A percentile compares a stretch with the other conserved stretches of the same genome.
Evolutionary conservation across 2,797 vertebrate genomes (phyloP).

Genomic region (Arctocebus calabarensis): DNA sequence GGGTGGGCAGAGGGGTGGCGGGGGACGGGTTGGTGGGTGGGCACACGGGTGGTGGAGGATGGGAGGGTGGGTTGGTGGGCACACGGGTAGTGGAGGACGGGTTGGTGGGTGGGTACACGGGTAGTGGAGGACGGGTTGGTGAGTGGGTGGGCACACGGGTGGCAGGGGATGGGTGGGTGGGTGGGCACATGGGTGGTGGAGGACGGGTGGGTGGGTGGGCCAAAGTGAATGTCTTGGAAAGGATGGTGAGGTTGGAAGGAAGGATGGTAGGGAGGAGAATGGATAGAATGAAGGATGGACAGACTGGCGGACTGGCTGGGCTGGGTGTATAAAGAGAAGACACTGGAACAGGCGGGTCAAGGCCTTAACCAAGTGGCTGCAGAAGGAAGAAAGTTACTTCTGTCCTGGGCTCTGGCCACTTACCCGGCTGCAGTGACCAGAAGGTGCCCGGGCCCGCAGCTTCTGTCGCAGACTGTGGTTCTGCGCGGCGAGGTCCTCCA

Average conservation of each 20-base stretch:
- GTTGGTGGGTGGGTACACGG: accelerated
- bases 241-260: neutral
- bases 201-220: accelerated
- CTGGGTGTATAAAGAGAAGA: neutral
- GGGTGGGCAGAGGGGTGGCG: neutral
- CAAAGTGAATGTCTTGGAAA: too few species aligned
- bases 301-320: neutral
- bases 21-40: too few species aligned
- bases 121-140: too few species aligned
- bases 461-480: slow-evolving; percentile 85
- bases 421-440: slow-evolving; percentile 41
- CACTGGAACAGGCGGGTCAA: neutral
- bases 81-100: too few species aligned
- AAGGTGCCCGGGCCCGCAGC: slow-evolving; percentile 20
- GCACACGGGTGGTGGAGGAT: too few species aligned
- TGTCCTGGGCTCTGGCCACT: slow-evolving; percentile 66
- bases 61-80: too few species aligned
- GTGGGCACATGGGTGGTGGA: neutral
- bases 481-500: slow-evolving; percentile 88
- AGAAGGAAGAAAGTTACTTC: neutral
- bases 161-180: accelerated
- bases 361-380: neutral
- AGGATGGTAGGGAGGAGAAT: too few species aligned
- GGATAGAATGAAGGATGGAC: too few species aligned
- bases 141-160: neutral